A percentile compares a stretch with the other conserved stretches of the same genome.
Evolutionary conservation across 2,113 vertebrate genomes (phyloP).

Genomic region (Phrynosoma platyrhinos): DNA sequence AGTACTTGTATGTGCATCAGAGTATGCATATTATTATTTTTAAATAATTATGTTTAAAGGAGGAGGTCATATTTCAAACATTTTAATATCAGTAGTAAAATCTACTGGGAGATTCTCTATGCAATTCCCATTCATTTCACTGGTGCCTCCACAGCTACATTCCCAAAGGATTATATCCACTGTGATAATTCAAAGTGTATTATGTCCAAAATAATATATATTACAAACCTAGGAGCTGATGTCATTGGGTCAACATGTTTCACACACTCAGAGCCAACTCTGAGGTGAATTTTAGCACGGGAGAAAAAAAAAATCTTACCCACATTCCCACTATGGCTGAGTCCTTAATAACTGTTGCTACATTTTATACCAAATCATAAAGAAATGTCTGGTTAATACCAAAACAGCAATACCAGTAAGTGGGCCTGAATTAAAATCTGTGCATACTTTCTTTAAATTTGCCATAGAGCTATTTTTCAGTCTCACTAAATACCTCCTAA

Average conservation of each 20-base stretch:
- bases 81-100: conserved; percentile 32
- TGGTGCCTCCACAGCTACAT: not conserved
- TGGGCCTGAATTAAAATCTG: not conserved
- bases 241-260: not conserved
- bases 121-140: conserved; percentile 18
- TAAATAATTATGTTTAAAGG: conserved; percentile 48
- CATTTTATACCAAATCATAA: not conserved
- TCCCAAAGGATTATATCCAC: not conserved
- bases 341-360: not conserved
- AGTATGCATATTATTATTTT: conserved; percentile 31
- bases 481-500: not conserved
- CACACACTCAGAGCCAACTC: not conserved
- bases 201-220: conserved; percentile 43
- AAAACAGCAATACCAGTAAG: not conserved
- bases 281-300: not conserved
- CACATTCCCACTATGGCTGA: not conserved
- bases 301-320: not conserved
- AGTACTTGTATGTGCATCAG: conserved; percentile 36
- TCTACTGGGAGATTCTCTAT: not conserved
- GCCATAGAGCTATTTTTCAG: not conserved
- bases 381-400: not conserved
- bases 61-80: conserved; percentile 46
- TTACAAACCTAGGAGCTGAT: not conserved
- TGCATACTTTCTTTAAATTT: not conserved
- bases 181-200: conserved; percentile 55